Percentiles rank a stretch among this genome's conserved stretches.
Conservation (phyloP, 2,797 vertebrate species). For the Takifugu rubripes region DNA sequence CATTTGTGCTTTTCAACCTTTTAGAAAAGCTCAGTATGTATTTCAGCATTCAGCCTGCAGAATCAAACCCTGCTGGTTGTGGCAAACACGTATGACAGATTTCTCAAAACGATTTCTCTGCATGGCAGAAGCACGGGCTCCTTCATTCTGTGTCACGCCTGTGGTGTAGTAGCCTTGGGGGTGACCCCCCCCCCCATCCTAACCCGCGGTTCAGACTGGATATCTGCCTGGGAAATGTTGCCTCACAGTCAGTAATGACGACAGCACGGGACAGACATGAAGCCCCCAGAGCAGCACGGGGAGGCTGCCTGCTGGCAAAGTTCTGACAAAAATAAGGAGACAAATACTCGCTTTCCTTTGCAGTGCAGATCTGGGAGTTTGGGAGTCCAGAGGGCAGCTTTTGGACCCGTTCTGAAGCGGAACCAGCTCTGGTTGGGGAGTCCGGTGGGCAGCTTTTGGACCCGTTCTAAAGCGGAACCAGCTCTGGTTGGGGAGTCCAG, state of each 20-base stretch:
- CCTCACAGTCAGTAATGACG: constrained; percentile 39
- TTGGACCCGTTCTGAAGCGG: neutral
- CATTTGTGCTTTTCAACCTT: constrained; percentile 23
- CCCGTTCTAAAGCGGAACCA: neutral
- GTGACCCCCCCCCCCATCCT: constrained; percentile 24
- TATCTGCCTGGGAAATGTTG: constrained; percentile 46
- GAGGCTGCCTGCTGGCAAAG: constrained; percentile 35
- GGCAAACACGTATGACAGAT: constrained; percentile 12
- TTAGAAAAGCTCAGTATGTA: constrained; percentile 8
- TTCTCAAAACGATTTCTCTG: constrained; percentile 14
- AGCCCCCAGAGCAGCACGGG: constrained; percentile 15
- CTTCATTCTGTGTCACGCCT: constrained; percentile 26
- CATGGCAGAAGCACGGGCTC: constrained; percentile 10
- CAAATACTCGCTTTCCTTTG: constrained; percentile 22
- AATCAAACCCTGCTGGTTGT: constrained; percentile 1
- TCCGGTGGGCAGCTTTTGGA: neutral
- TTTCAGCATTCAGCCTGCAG: neutral
- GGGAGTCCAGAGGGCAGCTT: too few relatives aligned
- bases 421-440: neutral
- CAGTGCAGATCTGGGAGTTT: constrained; percentile 8
- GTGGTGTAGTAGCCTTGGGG: constrained; percentile 33
- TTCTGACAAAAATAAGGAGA: constrained; percentile 37
- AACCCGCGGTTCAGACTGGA: constrained; percentile 43
- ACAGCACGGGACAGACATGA: constrained; percentile 16
- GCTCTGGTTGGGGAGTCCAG: too few relatives aligned